phyloP scores from a whole-genome alignment of 1,140 invertebrate species.

The Scylla paramamosain region DNA sequence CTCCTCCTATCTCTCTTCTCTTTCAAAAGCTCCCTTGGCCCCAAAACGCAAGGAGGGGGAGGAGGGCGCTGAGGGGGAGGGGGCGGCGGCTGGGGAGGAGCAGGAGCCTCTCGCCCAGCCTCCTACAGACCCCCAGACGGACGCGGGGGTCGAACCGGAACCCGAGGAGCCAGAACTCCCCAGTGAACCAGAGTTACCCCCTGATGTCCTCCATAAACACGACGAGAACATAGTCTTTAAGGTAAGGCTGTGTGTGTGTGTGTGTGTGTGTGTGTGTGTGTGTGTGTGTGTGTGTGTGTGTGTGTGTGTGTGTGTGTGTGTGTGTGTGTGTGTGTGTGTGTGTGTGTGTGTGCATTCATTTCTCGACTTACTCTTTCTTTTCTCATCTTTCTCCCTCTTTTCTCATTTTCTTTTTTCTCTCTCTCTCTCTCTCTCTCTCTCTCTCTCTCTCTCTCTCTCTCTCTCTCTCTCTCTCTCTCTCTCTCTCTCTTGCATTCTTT shows the following conservation, averaged over 20 bases:
- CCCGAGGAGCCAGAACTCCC: slow-evolving; percentile 76
- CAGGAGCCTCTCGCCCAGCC: slow-evolving; percentile 46
- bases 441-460: not conserved
- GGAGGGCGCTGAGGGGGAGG: not conserved
- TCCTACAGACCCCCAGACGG: not conserved
- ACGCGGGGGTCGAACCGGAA: slow-evolving; percentile 55
- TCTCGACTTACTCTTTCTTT: not conserved
- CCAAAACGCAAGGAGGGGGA: not conserved
- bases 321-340: not conserved
- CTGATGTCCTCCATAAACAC: slow-evolving; percentile 75
- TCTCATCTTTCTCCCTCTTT: too few relatives aligned
- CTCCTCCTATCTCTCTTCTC: not conserved
- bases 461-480: not conserved
- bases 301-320: not conserved
- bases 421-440: not conserved
- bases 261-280: too few relatives aligned
- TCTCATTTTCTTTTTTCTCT: too few relatives aligned
- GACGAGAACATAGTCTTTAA: slow-evolving; percentile 76
- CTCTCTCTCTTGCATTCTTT: not conserved
- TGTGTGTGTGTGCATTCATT: not conserved
- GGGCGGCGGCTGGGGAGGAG: slow-evolving; percentile 29
- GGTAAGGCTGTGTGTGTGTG: slow-evolving; percentile 29
- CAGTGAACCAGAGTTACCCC: slow-evolving; percentile 78
- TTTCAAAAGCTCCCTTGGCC: slow-evolving; percentile 47
- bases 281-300: too few relatives aligned